These are phyloP conservation scores for Tarsius wallacei DNA, from an alignment of 2,797 vertebrate species.

Conservation along the genomic window DNA sequence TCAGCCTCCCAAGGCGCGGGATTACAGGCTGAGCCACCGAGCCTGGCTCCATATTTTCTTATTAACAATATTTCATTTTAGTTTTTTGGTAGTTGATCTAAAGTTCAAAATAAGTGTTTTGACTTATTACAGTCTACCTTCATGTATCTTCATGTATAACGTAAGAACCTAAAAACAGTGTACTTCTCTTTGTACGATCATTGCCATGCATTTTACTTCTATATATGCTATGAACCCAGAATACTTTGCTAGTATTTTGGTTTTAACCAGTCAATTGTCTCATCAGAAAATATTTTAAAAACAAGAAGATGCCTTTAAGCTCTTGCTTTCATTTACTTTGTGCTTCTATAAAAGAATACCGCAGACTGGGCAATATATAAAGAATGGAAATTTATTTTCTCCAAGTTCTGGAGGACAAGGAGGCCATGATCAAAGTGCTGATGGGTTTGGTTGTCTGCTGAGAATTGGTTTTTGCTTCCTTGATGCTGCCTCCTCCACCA, in stretches of 20 bases:
- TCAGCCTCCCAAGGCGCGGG: too few species aligned
- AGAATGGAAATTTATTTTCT: not conserved
- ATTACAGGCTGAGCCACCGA: too few species aligned
- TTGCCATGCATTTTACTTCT: not conserved
- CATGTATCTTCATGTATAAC: not conserved
- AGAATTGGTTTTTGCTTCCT: not conserved
- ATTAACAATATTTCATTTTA: not conserved
- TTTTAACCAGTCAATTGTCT: not conserved
- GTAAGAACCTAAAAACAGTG: not conserved
- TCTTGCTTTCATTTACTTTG: not conserved
- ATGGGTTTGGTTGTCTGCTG: not conserved
- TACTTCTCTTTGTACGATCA: not conserved
- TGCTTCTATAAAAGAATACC: not conserved
- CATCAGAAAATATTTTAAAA: not conserved
- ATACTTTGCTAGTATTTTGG: not conserved
- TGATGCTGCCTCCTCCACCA: not conserved
- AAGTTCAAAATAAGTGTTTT: not conserved
- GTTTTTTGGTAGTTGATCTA: not conserved
- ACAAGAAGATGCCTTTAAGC: not conserved
- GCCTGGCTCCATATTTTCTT: too few species aligned
- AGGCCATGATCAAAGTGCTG: not conserved
- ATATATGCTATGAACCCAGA: not conserved
- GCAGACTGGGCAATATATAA: not conserved
- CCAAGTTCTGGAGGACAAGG: not conserved
- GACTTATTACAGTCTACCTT: not conserved